phyloP scores from a whole-genome alignment of 2,888 invertebrate species.

The Diarsia brunnea region DNA sequence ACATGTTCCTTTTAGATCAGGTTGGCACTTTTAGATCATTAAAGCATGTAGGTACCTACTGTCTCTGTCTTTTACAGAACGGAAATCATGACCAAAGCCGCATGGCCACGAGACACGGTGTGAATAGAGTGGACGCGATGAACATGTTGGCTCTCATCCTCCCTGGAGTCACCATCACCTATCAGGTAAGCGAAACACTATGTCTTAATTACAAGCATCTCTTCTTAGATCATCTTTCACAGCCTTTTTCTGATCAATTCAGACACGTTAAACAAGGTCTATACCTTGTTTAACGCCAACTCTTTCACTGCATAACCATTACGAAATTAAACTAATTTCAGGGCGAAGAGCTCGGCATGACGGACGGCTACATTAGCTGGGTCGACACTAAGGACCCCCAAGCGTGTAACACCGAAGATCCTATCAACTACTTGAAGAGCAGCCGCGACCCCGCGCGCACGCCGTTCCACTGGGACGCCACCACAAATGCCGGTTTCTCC shows the following conservation, averaged over 20 bases:
- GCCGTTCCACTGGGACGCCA: constrained; percentile 92
- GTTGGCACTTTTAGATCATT: not conserved
- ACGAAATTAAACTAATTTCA: constrained; percentile 75
- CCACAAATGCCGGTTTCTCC: constrained; percentile 89
- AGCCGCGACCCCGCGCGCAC: constrained; percentile 92
- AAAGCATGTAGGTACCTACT: not conserved
- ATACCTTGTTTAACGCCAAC: no score
- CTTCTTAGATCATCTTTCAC: not conserved
- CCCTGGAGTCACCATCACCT: constrained; percentile 95
- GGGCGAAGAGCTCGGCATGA: constrained; percentile 96
- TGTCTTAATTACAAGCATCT: not conserved
- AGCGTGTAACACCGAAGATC: constrained; percentile 92
- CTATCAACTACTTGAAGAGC: constrained; percentile 88
- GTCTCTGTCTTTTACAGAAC: constrained; percentile 71
- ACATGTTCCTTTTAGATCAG: not conserved
- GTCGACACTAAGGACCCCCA: constrained; percentile 92
- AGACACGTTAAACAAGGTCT: not conserved
- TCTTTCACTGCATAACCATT: not conserved
- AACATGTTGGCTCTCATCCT: constrained; percentile 95
- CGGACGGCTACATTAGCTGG: constrained; percentile 91
- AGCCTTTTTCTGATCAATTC: not conserved
- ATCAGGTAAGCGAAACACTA: constrained; percentile 90
- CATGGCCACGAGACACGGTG: constrained; percentile 92
- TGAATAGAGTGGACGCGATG: constrained; percentile 93
- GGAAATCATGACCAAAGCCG: constrained; percentile 95